Conservation (phyloP, 2,797 vertebrate species). For the Pyrocephalus nanus region DNA sequence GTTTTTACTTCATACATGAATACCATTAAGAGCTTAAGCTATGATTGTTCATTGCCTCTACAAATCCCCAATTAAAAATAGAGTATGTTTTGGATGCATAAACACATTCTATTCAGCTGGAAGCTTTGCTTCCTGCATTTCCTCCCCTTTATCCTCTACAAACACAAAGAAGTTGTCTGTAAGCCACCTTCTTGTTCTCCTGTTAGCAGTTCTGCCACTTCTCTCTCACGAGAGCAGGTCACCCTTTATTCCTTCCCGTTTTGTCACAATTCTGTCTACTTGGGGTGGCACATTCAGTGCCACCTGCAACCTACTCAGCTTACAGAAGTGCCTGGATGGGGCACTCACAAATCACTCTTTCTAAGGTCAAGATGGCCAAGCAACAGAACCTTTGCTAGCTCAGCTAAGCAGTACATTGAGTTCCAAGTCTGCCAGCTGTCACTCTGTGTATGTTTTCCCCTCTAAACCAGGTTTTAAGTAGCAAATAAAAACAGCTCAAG, state of each 20-base stretch:
- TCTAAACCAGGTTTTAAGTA: not conserved
- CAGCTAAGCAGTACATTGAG: not conserved
- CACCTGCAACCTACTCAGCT: not conserved
- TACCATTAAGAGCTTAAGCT: not conserved
- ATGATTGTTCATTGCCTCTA: not conserved
- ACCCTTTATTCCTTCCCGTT: not conserved
- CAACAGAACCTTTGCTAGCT: not conserved
- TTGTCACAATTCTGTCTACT: not conserved
- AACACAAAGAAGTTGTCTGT: not conserved
- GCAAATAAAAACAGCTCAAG: not conserved
- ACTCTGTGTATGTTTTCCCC: not conserved
- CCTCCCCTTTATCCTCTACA: not conserved
- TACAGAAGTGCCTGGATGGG: not conserved
- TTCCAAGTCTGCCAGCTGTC: not conserved
- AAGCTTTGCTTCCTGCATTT: not conserved
- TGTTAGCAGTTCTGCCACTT: not conserved
- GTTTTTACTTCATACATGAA: not conserved
- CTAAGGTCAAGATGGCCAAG: not conserved
- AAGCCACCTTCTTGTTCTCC: not conserved
- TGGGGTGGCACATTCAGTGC: not conserved
- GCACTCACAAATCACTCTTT: not conserved
- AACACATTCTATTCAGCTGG: not conserved
- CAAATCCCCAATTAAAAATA: not conserved
- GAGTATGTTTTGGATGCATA: not conserved
- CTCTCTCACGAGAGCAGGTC: not conserved